Conservation (phyloP, 2,113 vertebrate species). For the Oceanodroma tethys region DNA sequence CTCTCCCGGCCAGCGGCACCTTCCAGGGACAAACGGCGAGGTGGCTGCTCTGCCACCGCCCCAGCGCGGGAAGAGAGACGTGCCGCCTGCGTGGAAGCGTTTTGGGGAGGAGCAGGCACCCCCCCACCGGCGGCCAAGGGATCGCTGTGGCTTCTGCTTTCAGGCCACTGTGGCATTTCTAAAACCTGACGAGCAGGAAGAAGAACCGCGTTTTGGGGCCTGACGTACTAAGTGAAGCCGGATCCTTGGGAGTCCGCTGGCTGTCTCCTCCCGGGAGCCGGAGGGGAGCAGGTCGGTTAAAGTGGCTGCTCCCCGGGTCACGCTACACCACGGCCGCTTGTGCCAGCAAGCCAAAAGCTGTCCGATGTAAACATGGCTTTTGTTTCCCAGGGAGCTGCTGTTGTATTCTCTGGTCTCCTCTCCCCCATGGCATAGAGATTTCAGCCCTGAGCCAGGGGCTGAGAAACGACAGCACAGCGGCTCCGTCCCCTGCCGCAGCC, state of each 20-base stretch:
- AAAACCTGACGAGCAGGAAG: background rate
- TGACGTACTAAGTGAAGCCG: accelerated
- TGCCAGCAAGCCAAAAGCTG: background rate
- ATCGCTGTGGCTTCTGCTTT: background rate
- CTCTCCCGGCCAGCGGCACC: background rate
- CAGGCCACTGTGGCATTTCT: background rate
- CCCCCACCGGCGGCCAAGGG: background rate
- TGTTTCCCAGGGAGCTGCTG: background rate
- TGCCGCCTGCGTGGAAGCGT: background rate
- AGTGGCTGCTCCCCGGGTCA: background rate
- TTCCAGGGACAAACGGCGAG: accelerated
- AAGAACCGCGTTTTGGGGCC: background rate
- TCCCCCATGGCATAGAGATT: accelerated
- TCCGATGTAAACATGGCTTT: constrained; percentile 22
- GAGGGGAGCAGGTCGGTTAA: accelerated
- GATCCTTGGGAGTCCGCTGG: background rate
- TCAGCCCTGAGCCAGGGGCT: background rate
- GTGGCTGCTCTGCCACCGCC: background rate
- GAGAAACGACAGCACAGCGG: accelerated
- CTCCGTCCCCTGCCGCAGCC: background rate
- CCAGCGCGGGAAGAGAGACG: background rate
- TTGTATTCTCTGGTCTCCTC: background rate
- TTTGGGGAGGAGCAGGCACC: background rate
- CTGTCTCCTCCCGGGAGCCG: background rate
- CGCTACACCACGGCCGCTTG: background rate